phyloP scores from a whole-genome alignment of 2,888 invertebrate species.

The Lomographa bimaculata region DNA sequence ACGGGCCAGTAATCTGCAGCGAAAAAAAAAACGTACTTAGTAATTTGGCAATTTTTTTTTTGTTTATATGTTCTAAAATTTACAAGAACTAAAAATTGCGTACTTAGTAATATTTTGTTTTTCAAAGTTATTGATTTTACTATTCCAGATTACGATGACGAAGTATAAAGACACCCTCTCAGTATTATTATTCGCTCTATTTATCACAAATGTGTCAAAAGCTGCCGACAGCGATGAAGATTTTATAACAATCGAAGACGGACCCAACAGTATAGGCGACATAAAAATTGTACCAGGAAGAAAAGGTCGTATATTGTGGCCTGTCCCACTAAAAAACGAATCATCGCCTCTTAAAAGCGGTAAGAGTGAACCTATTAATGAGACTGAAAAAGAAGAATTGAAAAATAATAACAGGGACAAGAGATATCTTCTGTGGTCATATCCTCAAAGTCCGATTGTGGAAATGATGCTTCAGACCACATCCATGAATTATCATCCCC shows the following conservation, averaged over 20 bases:
- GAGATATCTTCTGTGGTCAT: constrained; percentile 57
- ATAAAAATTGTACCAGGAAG: constrained; percentile 29
- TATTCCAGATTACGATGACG: constrained; percentile 13
- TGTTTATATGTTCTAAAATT: no score
- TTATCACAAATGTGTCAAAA: constrained; percentile 9
- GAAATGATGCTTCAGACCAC: constrained; percentile 67
- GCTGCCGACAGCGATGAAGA: constrained; percentile 3
- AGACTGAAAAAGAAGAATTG: constrained; percentile 22
- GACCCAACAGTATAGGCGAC: background rate
- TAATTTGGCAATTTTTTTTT: no score
- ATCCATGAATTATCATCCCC: constrained; percentile 52
- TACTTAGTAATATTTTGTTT: no score
- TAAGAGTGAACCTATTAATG: constrained; percentile 17
- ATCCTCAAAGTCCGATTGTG: constrained; percentile 64
- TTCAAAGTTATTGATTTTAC: no score
- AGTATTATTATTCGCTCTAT: constrained; percentile 2
- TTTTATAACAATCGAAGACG: background rate
- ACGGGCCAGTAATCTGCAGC: no score
- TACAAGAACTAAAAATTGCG: no score
- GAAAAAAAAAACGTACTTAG: no score
- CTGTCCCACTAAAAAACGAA: constrained; percentile 51
- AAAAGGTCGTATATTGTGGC: constrained; percentile 58
- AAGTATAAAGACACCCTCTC: background rate
- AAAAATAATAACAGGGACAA: constrained; percentile 34
- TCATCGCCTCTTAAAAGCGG: constrained; percentile 17